A percentile compares a stretch with the other conserved stretches of the same genome.
Conservation (phyloP, 2,113 vertebrate species). For the Anhinga anhinga region DNA sequence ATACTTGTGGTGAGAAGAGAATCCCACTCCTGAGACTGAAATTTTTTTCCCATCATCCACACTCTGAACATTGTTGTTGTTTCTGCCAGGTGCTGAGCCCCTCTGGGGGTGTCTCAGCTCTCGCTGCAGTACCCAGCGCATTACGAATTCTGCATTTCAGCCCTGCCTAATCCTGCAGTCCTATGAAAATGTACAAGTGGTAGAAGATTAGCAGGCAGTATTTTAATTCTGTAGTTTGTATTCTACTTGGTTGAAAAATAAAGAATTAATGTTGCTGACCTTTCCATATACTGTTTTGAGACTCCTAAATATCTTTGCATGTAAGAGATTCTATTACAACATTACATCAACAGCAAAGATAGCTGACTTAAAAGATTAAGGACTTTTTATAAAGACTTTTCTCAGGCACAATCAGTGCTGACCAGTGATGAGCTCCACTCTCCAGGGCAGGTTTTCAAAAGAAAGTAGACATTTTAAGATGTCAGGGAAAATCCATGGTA, state of each 20-base stretch:
- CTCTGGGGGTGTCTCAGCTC: background rate
- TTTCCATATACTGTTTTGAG: background rate
- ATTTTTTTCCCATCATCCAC: background rate
- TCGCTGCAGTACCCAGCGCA: background rate
- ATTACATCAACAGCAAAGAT: background rate
- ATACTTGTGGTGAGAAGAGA: background rate
- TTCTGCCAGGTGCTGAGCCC: background rate
- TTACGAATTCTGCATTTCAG: background rate
- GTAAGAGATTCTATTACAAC: background rate
- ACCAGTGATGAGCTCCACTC: background rate
- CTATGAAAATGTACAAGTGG: background rate
- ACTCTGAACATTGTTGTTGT: background rate
- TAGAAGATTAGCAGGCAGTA: background rate
- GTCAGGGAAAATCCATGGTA: background rate
- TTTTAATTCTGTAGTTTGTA: background rate
- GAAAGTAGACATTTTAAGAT: fast-evolving
- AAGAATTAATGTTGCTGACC: background rate
- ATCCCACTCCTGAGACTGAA: background rate
- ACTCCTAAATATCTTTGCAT: background rate
- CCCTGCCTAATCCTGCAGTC: background rate
- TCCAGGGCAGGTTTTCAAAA: background rate
- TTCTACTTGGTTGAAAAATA: background rate
- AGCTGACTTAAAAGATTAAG: background rate
- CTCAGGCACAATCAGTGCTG: background rate
- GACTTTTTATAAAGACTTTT: background rate